A percentile compares a stretch with the other conserved stretches of the same genome.
These are phyloP conservation scores for Grallaria varia DNA, from an alignment of 2,113 vertebrate genomes.

Conservation along the genomic window DNA sequence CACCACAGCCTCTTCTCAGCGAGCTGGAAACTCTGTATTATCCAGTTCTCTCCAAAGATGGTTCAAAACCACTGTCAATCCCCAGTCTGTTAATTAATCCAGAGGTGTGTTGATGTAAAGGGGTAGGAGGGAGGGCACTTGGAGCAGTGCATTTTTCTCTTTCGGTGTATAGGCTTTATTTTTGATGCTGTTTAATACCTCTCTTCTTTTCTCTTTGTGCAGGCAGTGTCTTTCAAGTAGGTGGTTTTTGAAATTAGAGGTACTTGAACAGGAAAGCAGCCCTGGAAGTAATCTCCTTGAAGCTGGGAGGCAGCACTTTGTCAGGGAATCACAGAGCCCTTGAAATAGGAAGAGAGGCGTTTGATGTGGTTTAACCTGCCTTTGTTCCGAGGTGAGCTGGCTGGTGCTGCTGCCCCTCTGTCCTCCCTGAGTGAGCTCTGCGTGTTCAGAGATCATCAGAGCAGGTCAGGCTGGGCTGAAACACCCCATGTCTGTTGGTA, in stretches of 20 bases:
- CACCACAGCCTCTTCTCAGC: neutral
- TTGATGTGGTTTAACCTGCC: neutral
- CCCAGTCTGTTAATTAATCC: neutral
- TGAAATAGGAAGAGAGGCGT: neutral
- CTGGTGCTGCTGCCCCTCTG: neutral
- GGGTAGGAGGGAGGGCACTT: neutral
- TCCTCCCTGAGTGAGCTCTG: neutral
- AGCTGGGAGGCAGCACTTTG: neutral
- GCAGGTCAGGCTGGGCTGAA: neutral
- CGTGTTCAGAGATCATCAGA: neutral
- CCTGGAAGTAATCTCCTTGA: neutral
- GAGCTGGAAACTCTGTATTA: neutral
- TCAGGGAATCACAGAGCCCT: neutral
- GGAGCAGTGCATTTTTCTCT: neutral
- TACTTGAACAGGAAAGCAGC: neutral
- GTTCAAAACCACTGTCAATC: neutral
- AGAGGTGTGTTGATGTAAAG: neutral
- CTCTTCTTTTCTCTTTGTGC: neutral
- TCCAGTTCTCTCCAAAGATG: no score
- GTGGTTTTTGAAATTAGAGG: neutral
- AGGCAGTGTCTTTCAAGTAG: neutral
- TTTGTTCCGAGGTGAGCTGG: accelerated
- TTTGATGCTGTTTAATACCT: neutral
- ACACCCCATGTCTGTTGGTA: accelerated
- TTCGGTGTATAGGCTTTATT: neutral